Conservation (phyloP, 2,888 invertebrate genomes). For the Acholoe squamosa region DNA sequence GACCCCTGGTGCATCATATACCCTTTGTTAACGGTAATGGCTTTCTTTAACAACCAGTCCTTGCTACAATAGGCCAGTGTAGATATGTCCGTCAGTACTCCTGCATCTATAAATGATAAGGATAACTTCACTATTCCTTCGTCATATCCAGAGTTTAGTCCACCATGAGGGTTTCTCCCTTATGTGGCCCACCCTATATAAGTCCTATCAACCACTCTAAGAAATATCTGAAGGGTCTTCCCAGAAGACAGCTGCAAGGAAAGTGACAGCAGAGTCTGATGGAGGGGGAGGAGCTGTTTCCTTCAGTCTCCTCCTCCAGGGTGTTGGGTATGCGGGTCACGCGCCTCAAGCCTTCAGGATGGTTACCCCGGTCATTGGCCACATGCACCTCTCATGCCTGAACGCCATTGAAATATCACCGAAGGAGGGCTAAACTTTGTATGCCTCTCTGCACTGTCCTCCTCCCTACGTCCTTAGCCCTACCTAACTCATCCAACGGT, state of each 20-base stretch:
- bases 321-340: slow-evolving; percentile 23
- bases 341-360: slow-evolving; percentile 33
- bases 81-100: too few relatives aligned
- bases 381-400: slow-evolving; percentile 15
- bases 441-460: not conserved
- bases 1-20: not conserved
- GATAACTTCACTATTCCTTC: too few relatives aligned
- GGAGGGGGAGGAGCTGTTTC: not conserved
- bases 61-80: too few relatives aligned
- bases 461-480: too few relatives aligned
- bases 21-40: not conserved
- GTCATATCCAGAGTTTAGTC: too few relatives aligned
- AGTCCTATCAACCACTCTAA: not conserved
- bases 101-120: too few relatives aligned
- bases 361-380: slow-evolving; percentile 39
- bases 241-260: not conserved
- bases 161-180: not conserved
- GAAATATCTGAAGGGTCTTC: not conserved
- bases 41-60: too few relatives aligned
- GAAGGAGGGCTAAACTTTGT: not conserved
- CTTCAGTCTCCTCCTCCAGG: slow-evolving; percentile 17
- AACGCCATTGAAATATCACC: slow-evolving; percentile 41
- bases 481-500: too few relatives aligned
- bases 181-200: not conserved
- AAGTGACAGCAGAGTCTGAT: not conserved